phyloP scores from a whole-genome alignment of 2,888 invertebrate genomes.

The Drosophila peninsularis region DNA sequence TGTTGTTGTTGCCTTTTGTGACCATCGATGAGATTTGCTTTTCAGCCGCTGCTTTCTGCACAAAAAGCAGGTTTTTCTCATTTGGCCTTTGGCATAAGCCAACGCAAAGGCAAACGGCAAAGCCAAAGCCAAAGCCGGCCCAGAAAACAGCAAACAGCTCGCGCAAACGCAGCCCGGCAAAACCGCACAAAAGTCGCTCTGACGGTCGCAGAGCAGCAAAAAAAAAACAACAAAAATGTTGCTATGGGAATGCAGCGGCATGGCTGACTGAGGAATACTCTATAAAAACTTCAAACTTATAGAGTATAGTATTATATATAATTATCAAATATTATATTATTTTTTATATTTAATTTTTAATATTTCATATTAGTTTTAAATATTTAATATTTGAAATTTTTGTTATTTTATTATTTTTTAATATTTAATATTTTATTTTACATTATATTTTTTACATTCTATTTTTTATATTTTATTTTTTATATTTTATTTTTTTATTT shows the following conservation, averaged over 20 bases:
- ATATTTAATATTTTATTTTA: too few relatives aligned
- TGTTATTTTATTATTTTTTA: too few relatives aligned
- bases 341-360: not conserved
- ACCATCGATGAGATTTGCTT: slow-evolving; percentile 51
- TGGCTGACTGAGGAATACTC: slow-evolving; percentile 15
- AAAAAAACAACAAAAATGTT: slow-evolving; percentile 9
- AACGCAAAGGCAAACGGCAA: slow-evolving; percentile 67
- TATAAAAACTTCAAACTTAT: not conserved
- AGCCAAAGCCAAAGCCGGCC: slow-evolving; percentile 52
- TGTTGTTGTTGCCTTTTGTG: slow-evolving; percentile 24
- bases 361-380: not conserved
- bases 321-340: too few relatives aligned
- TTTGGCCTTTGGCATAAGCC: slow-evolving; percentile 78
- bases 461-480: not conserved
- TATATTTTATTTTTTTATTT: not conserved
- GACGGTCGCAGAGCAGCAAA: slow-evolving; percentile 43
- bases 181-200: slow-evolving; percentile 60
- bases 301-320: too few relatives aligned
- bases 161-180: slow-evolving; percentile 43
- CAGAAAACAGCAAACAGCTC: slow-evolving; percentile 51
- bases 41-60: slow-evolving; percentile 30
- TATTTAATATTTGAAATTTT: too few relatives aligned
- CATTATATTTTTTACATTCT: too few relatives aligned
- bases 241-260: slow-evolving; percentile 3
- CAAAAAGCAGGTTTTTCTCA: slow-evolving; percentile 62